Evolutionary conservation across 2,113 vertebrate species (phyloP), one percentile per base, ranked within the genome.

Genomic region (Festucalex cinctus): DNA sequence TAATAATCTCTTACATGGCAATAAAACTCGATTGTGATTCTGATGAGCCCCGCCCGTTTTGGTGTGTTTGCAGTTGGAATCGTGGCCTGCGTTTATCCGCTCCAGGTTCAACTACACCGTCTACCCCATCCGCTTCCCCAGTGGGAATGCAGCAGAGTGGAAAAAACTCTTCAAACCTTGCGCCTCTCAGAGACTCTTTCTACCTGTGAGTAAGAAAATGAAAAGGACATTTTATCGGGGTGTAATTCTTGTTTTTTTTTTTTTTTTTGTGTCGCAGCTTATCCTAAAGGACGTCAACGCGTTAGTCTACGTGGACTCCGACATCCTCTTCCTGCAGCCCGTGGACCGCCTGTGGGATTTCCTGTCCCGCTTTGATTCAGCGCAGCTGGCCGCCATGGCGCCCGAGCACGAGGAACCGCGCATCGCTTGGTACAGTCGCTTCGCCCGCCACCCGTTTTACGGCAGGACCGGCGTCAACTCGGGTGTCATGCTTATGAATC

Each of bases 381-480:
- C 88, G 60, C 97, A 98, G 65, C 86, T 98, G 72, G 96, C 95
- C 69, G 96, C 94, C 66, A 96, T 99, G 95, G 95, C 96, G 12
- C 95, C 95, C 0, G 96, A 99, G 51, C 96, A 98, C 0, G 96
- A 98, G 75, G 96, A 98, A 49, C 95, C 95, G 22, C 94, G 95
- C 54, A 98, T 99, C 0, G 96, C 94, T 35, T 98, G 97, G 96
- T 99, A 99, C 76, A 99, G 96, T 78, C 94, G 95, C n/a, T 99
- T 99, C 82, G 93, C 95, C 39, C 94, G 97, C 19, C 96, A 99
- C 70, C 96, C 96, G 1, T 98, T 94, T 83, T 95, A 95, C 19
- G 96, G 97, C 71, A 90, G 83, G 70, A 98, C 96, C 1, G 96
- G 97, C 67, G 78, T 99, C 48, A 99, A 98, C 91, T 99, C 97